phyloP scores from a whole-genome alignment of 2,113 vertebrate species.

The Thamnophis sirtalis region DNA sequence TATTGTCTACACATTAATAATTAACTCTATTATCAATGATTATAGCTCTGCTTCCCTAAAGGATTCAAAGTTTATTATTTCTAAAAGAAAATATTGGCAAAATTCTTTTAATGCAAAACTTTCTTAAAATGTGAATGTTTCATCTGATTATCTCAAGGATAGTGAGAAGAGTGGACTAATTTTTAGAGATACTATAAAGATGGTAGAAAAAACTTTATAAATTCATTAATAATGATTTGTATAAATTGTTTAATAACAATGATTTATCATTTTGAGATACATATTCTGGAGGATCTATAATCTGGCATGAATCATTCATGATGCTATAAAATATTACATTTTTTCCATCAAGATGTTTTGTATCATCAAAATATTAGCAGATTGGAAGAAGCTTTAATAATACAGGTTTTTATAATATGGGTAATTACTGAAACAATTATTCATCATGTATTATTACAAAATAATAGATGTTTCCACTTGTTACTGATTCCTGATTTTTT shows the following conservation, averaged over 20 bases:
- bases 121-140: constrained; percentile 32
- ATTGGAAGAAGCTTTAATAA: constrained; percentile 8
- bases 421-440: not conserved
- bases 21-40: not conserved
- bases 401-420: not conserved
- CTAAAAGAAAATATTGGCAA: constrained; percentile 27
- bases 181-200: constrained; percentile 16
- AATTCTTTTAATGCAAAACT: constrained; percentile 25
- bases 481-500: not conserved
- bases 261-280: constrained; percentile 40
- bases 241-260: constrained; percentile 34
- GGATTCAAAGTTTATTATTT: constrained; percentile 2
- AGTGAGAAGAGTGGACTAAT: not conserved
- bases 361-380: not conserved
- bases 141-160: constrained; percentile 6
- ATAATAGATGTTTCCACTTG: not conserved
- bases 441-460: not conserved
- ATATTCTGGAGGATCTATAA: constrained; percentile 15
- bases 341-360: constrained; percentile 23
- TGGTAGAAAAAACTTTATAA: constrained; percentile 21
- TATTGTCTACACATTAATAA: not conserved
- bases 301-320: not conserved
- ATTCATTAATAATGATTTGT: constrained; percentile 34
- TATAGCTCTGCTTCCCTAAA: not conserved
- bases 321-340: constrained; percentile 22